phyloP scores from a whole-genome alignment of 2,113 vertebrate species.

The Malurus elegans region DNA sequence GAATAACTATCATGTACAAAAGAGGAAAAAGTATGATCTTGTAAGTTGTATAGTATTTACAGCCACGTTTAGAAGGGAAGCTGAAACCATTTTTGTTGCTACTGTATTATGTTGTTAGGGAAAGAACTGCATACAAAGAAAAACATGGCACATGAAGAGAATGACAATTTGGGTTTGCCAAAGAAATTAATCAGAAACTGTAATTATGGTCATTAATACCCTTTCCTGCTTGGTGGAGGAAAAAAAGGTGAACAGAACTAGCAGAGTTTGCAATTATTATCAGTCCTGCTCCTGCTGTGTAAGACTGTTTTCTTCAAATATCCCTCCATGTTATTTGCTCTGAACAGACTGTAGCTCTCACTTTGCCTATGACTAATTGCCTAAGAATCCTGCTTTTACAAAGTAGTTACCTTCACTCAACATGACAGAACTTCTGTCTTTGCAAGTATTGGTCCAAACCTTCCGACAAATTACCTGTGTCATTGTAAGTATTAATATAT shows the following conservation, averaged over 20 bases:
- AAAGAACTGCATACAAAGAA: not conserved
- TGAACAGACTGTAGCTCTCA: not conserved
- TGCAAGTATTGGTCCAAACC: not conserved
- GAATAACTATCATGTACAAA: not conserved
- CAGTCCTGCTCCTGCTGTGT: not conserved
- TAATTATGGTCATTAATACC: not conserved
- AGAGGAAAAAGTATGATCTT: not conserved
- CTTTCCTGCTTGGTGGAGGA: not conserved
- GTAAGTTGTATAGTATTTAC: not conserved
- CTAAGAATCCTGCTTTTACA: not conserved
- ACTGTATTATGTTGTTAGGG: not conserved
- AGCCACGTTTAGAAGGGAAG: not conserved
- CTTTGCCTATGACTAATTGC: not conserved
- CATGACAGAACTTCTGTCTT: not conserved
- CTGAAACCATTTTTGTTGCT: not conserved
- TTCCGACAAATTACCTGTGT: not conserved
- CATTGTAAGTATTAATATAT: not conserved
- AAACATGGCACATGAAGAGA: not conserved
- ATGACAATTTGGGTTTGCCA: not conserved
- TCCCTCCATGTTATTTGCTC: not conserved
- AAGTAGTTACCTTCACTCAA: not conserved
- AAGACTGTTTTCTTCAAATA: not conserved
- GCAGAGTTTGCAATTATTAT: not conserved
- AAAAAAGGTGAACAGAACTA: not conserved
- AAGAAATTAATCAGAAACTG: not conserved